Evolutionary conservation across 2,113 vertebrate species (phyloP), one percentile per base, ranked within the genome.

Genomic region (Phaethon lepturus): DNA sequence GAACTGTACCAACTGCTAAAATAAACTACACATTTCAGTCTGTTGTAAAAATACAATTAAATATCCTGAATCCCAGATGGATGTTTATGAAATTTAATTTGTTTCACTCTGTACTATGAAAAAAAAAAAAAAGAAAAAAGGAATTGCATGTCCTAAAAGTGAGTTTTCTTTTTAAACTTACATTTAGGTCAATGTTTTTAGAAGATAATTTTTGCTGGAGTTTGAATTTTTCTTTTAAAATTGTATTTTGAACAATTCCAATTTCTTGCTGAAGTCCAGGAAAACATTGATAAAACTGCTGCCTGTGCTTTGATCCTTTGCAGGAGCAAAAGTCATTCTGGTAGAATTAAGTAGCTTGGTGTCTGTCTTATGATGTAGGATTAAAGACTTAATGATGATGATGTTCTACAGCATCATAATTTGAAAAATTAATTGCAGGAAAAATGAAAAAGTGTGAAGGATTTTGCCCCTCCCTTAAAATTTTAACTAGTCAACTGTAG

Each of bases 311-410:
- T 88, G 56, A 80, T 78, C n/a, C 60, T 87, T 81, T 91, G 52
- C 44, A 78, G 56, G 53, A 66, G 90, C 67, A 96, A 71, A 95
- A 90, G 86, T 93, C 62, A 71, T 91, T 94, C 73, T 91, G 60
- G 44, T 72, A 78, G 69, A 94, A 78, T 86, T 96, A 94, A 89
- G 60, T 91, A 89, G 93, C 76, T 94, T 86, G 93, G 42, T 81
- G 55, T 89, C 80, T 89, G 12, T 64, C 73, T 82, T 95, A 52
- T 75, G 89, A 87, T 87, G 91, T 82, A 60, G 87, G 84, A 92
- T 96, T 96, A 95, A 75, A 87, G 79, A 94, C 2, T 96, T 80
- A 86, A n/a, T n/a, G n/a, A n/a, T n/a, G n/a, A n/a, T n/a, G n/a
- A n/a, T n/a, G n/a, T 78, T 89, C 19, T n/a, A 31, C 29, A 14